phyloP scores from a whole-genome alignment of 1,140 invertebrate genomes.

The Hylaeus anthracinus region DNA sequence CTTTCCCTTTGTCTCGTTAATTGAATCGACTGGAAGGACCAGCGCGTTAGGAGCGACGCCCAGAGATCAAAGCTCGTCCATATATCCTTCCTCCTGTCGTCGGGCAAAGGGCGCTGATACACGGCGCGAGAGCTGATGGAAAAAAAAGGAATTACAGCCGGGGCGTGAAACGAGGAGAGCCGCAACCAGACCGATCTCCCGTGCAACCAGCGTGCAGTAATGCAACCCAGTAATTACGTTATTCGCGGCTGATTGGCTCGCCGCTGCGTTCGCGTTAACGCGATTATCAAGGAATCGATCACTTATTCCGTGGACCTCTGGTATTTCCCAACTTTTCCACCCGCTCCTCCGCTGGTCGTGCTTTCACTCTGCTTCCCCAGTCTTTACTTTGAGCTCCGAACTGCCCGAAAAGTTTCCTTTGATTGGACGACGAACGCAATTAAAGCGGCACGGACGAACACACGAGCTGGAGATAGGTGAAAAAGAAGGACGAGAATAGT shows the following conservation, averaged over 20 bases:
- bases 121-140: constrained; percentile 3
- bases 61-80: constrained; percentile 55
- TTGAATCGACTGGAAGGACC: constrained; percentile 30
- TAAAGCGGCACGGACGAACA: constrained; percentile 57
- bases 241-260: constrained; percentile 65
- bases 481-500: not conserved
- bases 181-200: constrained; percentile 42
- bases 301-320: constrained; percentile 54
- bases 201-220: constrained; percentile 52
- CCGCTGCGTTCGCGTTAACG: constrained; percentile 58
- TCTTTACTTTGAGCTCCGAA: not conserved
- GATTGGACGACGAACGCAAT: constrained; percentile 63
- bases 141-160: constrained; percentile 39
- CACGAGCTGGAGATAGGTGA: constrained; percentile 18
- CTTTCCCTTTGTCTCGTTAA: constrained; percentile 19
- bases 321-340: constrained; percentile 43
- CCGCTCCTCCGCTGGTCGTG: not conserved
- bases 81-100: constrained; percentile 39
- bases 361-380: not conserved
- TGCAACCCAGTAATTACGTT: constrained; percentile 65
- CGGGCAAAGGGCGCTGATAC: constrained; percentile 9
- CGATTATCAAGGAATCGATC: constrained; percentile 68
- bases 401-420: constrained; percentile 58
- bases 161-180: constrained; percentile 46
- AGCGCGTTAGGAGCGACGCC: constrained; percentile 2